Percentiles rank a stretch among this genome's conserved stretches.
These are phyloP conservation scores for Alces alces DNA, from an alignment of 2,113 vertebrate species.

Conservation along the genomic window DNA sequence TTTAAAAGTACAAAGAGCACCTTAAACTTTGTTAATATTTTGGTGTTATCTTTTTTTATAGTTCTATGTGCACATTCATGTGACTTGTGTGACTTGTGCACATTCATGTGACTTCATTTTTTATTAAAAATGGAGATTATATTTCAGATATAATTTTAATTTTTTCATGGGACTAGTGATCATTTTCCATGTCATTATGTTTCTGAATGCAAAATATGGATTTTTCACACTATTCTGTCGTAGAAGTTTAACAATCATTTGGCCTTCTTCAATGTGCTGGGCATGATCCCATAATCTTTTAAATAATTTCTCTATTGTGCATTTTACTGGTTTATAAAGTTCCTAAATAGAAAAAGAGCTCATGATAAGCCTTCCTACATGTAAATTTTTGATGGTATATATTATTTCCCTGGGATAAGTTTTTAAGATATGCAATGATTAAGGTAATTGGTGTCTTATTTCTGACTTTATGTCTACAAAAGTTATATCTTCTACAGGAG, in stretches of 20 bases:
- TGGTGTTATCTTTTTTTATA: neutral
- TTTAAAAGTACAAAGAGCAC: neutral
- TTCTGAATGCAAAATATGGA: neutral
- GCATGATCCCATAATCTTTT: neutral
- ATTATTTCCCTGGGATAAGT: neutral
- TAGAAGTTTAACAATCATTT: neutral
- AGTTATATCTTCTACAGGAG: neutral
- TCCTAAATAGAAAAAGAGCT: neutral
- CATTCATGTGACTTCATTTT: neutral
- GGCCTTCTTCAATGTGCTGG: neutral
- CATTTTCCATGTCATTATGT: neutral
- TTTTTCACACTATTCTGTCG: neutral
- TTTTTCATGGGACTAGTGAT: neutral
- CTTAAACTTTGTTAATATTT: neutral
- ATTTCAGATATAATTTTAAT: neutral
- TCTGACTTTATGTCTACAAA: neutral
- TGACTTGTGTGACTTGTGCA: neutral
- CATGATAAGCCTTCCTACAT: neutral
- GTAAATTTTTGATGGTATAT: neutral
- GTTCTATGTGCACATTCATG: neutral
- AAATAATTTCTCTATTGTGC: neutral
- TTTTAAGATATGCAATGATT: neutral
- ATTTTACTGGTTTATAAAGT: neutral
- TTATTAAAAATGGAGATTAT: conserved; percentile 1
- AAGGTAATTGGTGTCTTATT: neutral